Evolutionary conservation across 2,888 invertebrate genomes (phyloP), one percentile per base, ranked within the genome.

Genomic region (Herminia tarsipennalis): DNA sequence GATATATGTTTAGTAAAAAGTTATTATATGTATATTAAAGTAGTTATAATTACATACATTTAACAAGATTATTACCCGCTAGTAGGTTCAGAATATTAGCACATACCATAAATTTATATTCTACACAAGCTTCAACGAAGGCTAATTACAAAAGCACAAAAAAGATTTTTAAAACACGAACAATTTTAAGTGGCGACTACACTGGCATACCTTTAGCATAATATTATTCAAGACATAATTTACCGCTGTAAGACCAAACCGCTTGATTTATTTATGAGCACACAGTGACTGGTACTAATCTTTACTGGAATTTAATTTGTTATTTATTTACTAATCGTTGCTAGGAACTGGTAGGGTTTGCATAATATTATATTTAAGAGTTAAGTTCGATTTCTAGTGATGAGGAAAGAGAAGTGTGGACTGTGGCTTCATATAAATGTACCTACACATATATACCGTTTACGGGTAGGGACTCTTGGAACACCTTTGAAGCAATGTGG

Each of bases 151-250:
- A 66, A 66, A 57, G 27, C 59, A 64, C 41, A 62, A 66, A 70
- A 63, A 60, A 65, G 41, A 37, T 32, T 41, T n/a, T 57, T 55
- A 54, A 54, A 58, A 60, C 63, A 61, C 56, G 58, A 56, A 61
- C 52, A 27, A 27, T 41, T 56, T 58, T 63, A 66, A 66, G 67
- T 58, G 63, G 67, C 38, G 62, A 62, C 59, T 63, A 47, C 49
- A 50, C 60, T 58, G 55, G 66, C 65, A 59, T 64, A 68, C 70
- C 82, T 84, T 84, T 77, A 83, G 81, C 85, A 85, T 87, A 85
- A 85, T 86, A 86, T 87, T 86, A 86, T 86, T 86, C 81, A 81
- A 88, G 78, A 81, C 85, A 87, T 88, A 88, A 85, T 86, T 87
- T 83, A 88, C 80, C 73, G 73, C 69, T 74, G 70, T 70, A 70